Evolutionary conservation across 2,888 invertebrate genomes (phyloP).

Genomic region (Beris chalybata): DNA sequence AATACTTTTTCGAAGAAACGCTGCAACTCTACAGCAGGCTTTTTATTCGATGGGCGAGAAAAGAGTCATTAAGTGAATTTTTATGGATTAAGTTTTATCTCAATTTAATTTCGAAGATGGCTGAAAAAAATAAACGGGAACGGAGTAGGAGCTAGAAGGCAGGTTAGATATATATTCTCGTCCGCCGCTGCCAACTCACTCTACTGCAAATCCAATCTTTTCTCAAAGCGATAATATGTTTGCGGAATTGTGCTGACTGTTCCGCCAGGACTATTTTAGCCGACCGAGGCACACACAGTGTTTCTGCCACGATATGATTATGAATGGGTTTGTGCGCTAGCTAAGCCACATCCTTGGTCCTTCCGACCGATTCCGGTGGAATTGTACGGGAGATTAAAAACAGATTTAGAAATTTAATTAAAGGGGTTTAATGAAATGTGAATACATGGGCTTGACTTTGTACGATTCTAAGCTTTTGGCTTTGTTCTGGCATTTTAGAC

Average conservation of each 20-base stretch:
- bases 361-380: neutral
- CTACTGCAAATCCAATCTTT: conserved; percentile 19
- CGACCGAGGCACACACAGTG: neutral
- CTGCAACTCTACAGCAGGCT: no score
- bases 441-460: no score
- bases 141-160: neutral
- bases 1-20: no score
- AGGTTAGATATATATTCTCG: neutral
- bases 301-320: conserved; percentile 18
- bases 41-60: neutral
- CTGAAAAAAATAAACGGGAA: conserved; percentile 3
- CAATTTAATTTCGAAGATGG: conserved; percentile 34
- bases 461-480: no score
- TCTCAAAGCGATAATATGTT: conserved; percentile 22
- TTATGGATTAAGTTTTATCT: conserved; percentile 40
- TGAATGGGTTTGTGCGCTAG: conserved; percentile 15
- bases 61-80: conserved; percentile 39
- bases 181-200: conserved; percentile 10
- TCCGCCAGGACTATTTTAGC: neutral
- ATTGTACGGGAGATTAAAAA: conserved; percentile 36
- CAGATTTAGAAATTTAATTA: conserved; percentile 40
- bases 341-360: neutral
- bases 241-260: conserved; percentile 27
- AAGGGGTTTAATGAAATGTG: conserved; percentile 38
- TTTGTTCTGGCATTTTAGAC: no score